Conservation (phyloP, 2,113 vertebrate species). For the Pholis gunnellus region DNA sequence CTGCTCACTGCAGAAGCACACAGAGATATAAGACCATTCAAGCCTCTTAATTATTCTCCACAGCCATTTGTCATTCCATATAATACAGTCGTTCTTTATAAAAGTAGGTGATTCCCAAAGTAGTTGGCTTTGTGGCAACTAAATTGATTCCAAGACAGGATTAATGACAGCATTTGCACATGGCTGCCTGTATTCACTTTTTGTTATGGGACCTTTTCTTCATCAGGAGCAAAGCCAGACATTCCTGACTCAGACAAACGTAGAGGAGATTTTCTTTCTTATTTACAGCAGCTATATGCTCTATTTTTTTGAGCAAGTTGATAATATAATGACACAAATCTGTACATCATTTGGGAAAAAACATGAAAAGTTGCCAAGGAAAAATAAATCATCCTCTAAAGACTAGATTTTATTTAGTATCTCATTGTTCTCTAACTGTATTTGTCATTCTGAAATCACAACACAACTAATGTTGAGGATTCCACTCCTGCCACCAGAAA, state of each 20-base stretch:
- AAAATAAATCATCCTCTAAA: too few species aligned
- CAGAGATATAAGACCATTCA: slow-evolving; percentile 56
- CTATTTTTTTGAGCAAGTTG: not conserved
- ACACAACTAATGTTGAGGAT: not conserved
- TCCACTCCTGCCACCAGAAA: not conserved
- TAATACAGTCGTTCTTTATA: slow-evolving; percentile 27
- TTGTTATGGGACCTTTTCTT: not conserved
- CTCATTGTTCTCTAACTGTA: too few species aligned
- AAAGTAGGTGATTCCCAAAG: slow-evolving; percentile 30
- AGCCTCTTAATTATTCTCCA: slow-evolving; percentile 67
- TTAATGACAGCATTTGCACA: slow-evolving; percentile 36
- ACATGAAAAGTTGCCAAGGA: too few species aligned
- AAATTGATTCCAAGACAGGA: slow-evolving; percentile 36
- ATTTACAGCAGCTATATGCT: not conserved
- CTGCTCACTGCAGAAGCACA: slow-evolving; percentile 32
- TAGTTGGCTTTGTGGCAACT: slow-evolving; percentile 30
- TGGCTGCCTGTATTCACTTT: not conserved
- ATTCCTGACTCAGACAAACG: not conserved
- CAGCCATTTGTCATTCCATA: slow-evolving; percentile 54
- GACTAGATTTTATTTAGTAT: too few species aligned
- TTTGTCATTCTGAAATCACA: too few species aligned
- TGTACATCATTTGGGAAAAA: not conserved
- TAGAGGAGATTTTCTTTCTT: not conserved
- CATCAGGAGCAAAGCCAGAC: not conserved
- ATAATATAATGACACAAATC: too few species aligned